Conservation (phyloP, 2,888 invertebrate species). For the Antheraea yamamai region DNA sequence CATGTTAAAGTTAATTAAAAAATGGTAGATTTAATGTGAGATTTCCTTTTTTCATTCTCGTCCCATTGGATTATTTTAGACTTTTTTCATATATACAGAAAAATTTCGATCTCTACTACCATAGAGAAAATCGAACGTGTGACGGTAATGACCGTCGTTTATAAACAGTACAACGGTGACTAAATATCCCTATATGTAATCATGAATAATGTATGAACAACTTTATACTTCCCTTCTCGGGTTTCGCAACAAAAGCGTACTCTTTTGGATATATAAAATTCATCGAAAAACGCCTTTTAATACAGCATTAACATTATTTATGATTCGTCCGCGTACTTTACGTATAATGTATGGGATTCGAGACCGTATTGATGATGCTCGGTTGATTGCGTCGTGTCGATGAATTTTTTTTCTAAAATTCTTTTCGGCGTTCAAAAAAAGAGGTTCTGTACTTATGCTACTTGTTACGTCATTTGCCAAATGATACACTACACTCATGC, state of each 20-base stretch:
- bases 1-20: no score
- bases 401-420: conserved; percentile 6
- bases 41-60: no score
- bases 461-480: neutral
- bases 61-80: neutral
- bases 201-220: conserved; percentile 76
- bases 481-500: no score
- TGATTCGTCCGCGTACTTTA: conserved; percentile 44
- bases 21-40: no score
- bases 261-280: conserved; percentile 70
- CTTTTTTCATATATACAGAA: neutral
- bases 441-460: neutral
- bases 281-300: conserved; percentile 74
- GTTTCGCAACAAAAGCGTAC: conserved; percentile 62
- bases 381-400: conserved; percentile 22
- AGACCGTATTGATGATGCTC: conserved; percentile 33
- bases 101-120: neutral
- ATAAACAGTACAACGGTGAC: conserved; percentile 39
- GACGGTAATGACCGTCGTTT: neutral
- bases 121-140: neutral
- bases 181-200: conserved; percentile 42
- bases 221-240: conserved; percentile 67
- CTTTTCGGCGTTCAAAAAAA: neutral
- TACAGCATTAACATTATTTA: conserved; percentile 75
- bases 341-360: conserved; percentile 31